phyloP scores from a whole-genome alignment of 2,797 vertebrate species.

The Lateolabrax maculatus region DNA sequence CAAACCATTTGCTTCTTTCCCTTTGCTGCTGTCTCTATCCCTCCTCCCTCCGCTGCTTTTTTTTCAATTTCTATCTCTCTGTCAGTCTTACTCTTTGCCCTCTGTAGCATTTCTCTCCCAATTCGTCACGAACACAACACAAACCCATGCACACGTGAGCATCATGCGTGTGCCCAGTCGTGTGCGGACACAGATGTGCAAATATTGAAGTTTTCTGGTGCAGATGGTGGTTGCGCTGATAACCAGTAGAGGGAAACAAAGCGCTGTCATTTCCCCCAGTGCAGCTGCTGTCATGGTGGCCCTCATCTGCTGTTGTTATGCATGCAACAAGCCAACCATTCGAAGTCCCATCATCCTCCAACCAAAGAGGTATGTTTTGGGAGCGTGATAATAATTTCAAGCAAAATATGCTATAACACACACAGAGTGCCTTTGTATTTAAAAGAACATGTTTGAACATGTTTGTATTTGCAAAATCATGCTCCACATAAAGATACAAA shows the following conservation, averaged over 20 bases:
- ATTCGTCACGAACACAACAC: conserved; percentile 2
- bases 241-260: conserved; percentile 86
- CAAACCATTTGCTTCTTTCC: conserved; percentile 52
- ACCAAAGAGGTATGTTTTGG: conserved; percentile 31
- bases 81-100: conserved; percentile 10
- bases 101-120: background rate
- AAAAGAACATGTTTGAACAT: background rate
- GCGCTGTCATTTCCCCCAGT: conserved; percentile 52
- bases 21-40: background rate
- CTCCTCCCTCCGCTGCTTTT: background rate
- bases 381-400: conserved; percentile 40
- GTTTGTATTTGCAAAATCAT: background rate
- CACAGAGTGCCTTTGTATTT: background rate
- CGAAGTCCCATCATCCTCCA: conserved; percentile 40
- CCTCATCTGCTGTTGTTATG: conserved; percentile 49
- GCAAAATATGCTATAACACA: conserved; percentile 23
- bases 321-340: conserved; percentile 56
- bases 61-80: conserved; percentile 8
- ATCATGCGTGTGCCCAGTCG: background rate
- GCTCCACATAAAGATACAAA: background rate
- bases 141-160: background rate
- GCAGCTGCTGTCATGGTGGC: conserved; percentile 49
- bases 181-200: conserved; percentile 25
- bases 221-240: conserved; percentile 42
- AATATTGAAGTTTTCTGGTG: conserved; percentile 23